Percentiles rank a stretch among this genome's conserved stretches.
phyloP scores from a whole-genome alignment of 2,113 vertebrate genomes.

The Thomomys bottae region DNA sequence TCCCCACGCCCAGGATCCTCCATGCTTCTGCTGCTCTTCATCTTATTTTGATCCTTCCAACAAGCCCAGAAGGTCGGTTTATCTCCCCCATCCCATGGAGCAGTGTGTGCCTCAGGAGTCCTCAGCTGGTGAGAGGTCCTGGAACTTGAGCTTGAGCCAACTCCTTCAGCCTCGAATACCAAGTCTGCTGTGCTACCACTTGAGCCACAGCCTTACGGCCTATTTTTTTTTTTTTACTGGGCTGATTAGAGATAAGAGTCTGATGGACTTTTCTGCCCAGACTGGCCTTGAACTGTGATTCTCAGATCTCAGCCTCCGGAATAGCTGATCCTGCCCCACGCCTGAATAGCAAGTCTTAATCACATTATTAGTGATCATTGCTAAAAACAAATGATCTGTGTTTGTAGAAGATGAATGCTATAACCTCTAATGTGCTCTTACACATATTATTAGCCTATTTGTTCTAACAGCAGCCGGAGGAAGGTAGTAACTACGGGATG shows the following conservation, averaged over 20 bases:
- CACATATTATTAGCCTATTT: neutral
- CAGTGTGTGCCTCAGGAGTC: neutral
- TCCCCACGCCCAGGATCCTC: fast-evolving
- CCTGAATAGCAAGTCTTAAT: neutral
- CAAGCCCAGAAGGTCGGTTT: fast-evolving
- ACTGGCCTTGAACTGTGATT: too few species aligned
- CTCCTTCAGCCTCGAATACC: neutral
- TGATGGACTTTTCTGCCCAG: too few species aligned
- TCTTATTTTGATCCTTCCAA: too few species aligned
- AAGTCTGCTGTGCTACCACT: neutral
- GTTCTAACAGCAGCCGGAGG: neutral
- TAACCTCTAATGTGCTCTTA: neutral
- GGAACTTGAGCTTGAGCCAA: neutral
- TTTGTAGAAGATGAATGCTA: neutral
- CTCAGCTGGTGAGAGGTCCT: neutral
- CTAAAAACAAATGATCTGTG: neutral
- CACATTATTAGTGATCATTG: neutral
- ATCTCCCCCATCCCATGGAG: neutral
- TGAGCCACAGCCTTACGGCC: too few species aligned
- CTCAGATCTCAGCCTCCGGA: too few species aligned
- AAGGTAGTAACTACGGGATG: fast-evolving
- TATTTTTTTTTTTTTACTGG: too few species aligned
- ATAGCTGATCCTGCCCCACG: too few species aligned
- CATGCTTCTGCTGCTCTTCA: fast-evolving
- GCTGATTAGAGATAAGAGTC: too few species aligned